Conservation (phyloP, 2,113 vertebrate species). For the Leptosomus discolor region DNA sequence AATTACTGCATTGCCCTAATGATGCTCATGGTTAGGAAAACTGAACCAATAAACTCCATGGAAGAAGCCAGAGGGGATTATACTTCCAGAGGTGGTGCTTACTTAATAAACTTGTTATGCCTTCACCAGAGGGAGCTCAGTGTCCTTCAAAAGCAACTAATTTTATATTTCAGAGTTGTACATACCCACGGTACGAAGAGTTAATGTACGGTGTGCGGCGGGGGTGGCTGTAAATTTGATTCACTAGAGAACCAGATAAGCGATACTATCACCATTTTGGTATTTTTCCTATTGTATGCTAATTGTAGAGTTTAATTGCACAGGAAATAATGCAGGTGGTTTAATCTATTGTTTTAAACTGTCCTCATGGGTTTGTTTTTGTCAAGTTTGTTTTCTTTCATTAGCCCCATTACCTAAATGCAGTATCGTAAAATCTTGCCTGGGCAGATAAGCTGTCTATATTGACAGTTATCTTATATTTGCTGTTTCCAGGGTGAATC, state of each 20-base stretch:
- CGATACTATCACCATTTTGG: constrained; percentile 46
- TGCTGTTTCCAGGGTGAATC: background rate
- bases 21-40: constrained; percentile 95
- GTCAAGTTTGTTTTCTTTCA: constrained; percentile 10
- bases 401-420: background rate
- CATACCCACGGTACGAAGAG: constrained; percentile 53
- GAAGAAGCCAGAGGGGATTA: constrained; percentile 87
- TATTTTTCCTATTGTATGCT: constrained; percentile 54
- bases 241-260: constrained; percentile 57
- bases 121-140: constrained; percentile 87
- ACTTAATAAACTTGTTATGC: constrained; percentile 99
- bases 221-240: constrained; percentile 38
- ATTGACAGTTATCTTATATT: background rate
- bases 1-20: constrained; percentile 99
- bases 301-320: constrained; percentile 60
- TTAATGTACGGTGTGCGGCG: constrained; percentile 2
- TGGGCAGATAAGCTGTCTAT: background rate
- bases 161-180: constrained; percentile 75
- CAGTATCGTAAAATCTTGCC: background rate
- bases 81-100: constrained; percentile 90
- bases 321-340: constrained; percentile 25
- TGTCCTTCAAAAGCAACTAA: constrained; percentile 85
- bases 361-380: constrained; percentile 47
- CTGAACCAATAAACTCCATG: constrained; percentile 88
- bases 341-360: constrained; percentile 54